phyloP scores from a whole-genome alignment of 2,888 invertebrate species.

The Chelonus formosanus region DNA sequence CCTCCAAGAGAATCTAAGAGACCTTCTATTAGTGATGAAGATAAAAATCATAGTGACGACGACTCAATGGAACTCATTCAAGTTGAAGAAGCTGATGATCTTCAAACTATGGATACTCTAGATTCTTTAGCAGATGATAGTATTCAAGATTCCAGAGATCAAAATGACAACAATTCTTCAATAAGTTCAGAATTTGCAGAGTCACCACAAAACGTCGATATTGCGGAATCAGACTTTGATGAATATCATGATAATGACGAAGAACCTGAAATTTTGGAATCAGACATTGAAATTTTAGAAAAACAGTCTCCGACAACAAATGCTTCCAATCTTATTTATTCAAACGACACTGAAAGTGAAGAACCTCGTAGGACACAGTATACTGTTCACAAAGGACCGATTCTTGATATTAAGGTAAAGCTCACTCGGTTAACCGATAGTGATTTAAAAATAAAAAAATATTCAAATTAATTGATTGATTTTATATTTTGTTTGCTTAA shows the following conservation, averaged over 20 bases:
- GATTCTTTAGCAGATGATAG: conserved; percentile 23
- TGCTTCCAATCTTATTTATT: neutral
- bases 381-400: conserved; percentile 60
- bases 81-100: conserved; percentile 24
- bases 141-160: conserved; percentile 21
- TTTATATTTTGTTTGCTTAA: neutral
- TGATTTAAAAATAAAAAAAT: neutral
- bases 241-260: conserved; percentile 15
- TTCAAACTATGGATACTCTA: conserved; percentile 5
- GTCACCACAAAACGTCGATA: conserved; percentile 7
- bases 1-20: too few species aligned
- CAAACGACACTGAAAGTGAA: conserved; percentile 26
- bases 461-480: neutral
- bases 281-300: conserved; percentile 20
- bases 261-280: neutral
- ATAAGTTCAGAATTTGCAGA: neutral
- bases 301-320: neutral
- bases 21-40: neutral
- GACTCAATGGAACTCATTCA: conserved; percentile 28
- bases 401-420: conserved; percentile 63
- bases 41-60: conserved; percentile 18
- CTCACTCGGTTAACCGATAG: neutral
- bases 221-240: conserved; percentile 8
- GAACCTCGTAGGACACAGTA: conserved; percentile 51
- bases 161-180: conserved; percentile 26